Evolutionary conservation across 1,140 invertebrate genomes (phyloP).

Genomic region (Calliphora vicina): DNA sequence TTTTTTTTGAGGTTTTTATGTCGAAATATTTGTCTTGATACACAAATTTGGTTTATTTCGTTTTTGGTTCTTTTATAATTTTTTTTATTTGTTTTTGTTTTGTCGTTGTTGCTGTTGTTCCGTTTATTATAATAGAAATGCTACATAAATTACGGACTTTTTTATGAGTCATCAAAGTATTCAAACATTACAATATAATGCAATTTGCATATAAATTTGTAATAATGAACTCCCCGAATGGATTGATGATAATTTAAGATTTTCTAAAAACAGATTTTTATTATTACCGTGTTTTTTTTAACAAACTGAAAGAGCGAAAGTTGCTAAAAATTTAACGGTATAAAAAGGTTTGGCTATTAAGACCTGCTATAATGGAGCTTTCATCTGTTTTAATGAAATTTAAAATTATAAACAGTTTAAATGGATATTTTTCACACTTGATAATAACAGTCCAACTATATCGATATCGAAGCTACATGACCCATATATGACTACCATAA

Average conservation of each 20-base stretch:
- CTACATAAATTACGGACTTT: neutral
- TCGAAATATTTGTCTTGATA: constrained; percentile 26
- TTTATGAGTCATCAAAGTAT: constrained; percentile 41
- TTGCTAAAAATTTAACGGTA: neutral
- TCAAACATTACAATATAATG: constrained; percentile 40
- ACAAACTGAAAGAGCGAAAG: neutral
- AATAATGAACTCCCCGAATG: constrained; percentile 26
- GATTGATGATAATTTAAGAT: constrained; percentile 16
- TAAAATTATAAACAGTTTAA: no score
- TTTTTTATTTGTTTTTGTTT: neutral
- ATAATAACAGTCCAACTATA: no score
- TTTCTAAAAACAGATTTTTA: neutral
- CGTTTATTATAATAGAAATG: neutral
- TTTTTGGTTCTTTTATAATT: no score
- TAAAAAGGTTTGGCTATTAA: no score
- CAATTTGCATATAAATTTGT: constrained; percentile 60
- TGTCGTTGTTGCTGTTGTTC: neutral
- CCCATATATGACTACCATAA: no score
- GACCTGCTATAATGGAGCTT: no score
- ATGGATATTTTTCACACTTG: no score
- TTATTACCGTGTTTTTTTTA: no score
- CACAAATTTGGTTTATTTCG: neutral
- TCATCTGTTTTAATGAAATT: no score
- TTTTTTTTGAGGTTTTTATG: constrained; percentile 13
- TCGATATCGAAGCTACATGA: no score